Conservation (phyloP, 2,113 vertebrate genomes). For the Perca schrenkii region DNA sequence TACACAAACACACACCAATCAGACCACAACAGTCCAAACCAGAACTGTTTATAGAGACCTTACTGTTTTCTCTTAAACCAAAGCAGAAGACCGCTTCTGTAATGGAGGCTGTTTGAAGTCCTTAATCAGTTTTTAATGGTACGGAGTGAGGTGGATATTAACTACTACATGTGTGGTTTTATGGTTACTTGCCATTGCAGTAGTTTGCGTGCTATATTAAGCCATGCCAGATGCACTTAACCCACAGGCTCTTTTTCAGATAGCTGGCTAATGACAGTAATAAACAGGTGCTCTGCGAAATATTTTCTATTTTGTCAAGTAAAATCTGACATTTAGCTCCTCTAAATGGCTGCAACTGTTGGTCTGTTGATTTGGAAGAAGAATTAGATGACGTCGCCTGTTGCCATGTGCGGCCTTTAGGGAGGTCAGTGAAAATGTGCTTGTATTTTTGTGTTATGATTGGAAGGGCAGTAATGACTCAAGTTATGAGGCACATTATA, state of each 20-base stretch:
- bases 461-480: constrained; percentile 37
- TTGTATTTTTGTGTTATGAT: constrained; percentile 12
- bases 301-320: constrained; percentile 36
- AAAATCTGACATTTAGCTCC: constrained; percentile 37
- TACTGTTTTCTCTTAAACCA: constrained; percentile 67
- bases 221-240: constrained; percentile 72
- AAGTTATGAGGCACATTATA: constrained; percentile 43
- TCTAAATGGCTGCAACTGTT: constrained; percentile 31
- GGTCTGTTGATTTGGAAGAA: constrained; percentile 10
- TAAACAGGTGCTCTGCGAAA: constrained; percentile 77
- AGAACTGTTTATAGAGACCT: constrained; percentile 73
- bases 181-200: constrained; percentile 78
- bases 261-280: constrained; percentile 67
- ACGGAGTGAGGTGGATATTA: constrained; percentile 72
- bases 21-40: constrained; percentile 70
- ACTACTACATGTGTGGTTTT: constrained; percentile 79
- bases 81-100: constrained; percentile 71
- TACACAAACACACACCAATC: constrained; percentile 54
- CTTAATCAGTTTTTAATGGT: constrained; percentile 80
- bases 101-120: constrained; percentile 76
- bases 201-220: constrained; percentile 77
- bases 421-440: constrained; percentile 7
- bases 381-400: neutral
- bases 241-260: constrained; percentile 57
- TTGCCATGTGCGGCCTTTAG: constrained; percentile 8